Evolutionary conservation across 2,888 invertebrate genomes (phyloP).

Genomic region (Monoplex corrugatus): DNA sequence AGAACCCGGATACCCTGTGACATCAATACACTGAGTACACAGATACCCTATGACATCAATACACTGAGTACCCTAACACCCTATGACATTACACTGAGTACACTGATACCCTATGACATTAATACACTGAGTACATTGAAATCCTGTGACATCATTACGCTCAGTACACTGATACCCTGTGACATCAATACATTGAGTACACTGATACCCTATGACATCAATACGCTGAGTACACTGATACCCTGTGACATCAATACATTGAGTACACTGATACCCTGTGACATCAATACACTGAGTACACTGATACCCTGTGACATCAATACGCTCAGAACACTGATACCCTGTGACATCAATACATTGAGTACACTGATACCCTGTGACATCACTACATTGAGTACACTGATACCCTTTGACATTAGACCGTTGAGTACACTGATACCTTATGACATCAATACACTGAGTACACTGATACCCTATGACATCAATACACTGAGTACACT

Average conservation of each 20-base stretch:
- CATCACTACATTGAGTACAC: too few species aligned
- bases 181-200: neutral
- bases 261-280: constrained; percentile 76
- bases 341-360: too few species aligned
- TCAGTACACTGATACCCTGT: too few species aligned
- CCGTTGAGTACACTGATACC: neutral
- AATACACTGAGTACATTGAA: neutral
- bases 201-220: neutral
- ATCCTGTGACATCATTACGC: too few species aligned
- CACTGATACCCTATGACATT: neutral
- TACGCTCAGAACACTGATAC: neutral
- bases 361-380: too few species aligned
- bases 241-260: neutral
- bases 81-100: too few species aligned
- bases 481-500: neutral
- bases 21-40: neutral
- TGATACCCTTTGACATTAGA: neutral
- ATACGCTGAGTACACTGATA: neutral
- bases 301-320: neutral
- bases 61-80: too few species aligned
- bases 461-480: constrained; percentile 68
- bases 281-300: neutral
- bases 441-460: neutral
- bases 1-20: neutral
- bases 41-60: constrained; percentile 74